Base-by-base conservation (phyloP, 2,113 vertebrate species). In the Mustela nigripes region DNA sequence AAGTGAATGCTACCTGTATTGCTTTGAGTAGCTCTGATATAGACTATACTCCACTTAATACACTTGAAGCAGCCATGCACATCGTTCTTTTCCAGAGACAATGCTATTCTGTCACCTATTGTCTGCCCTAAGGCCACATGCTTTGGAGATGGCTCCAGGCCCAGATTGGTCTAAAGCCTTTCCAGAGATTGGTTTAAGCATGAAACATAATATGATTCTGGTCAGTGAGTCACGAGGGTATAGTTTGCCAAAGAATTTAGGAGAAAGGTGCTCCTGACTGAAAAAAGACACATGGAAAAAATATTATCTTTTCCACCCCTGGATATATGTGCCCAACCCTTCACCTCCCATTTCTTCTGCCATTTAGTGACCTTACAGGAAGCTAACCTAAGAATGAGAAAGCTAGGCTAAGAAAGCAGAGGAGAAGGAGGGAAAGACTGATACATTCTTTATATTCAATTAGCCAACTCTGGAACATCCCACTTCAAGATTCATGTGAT, bases 1-100 rank as follows among this genome's bases (percentile, higher is more conserved):
- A 74, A 90, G 56, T 22, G 63, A 86, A 53, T 87, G 86, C 28
- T 48, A 39, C 42, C 65, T 89, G 22, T 83, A 87, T 50, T 78
- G 65, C 56, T 94, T 94, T 97, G 36, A 87, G 39, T 90, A 95
- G 96, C 36, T 94, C 79, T 87, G 36, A 89, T 53, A 80, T 11
- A 92, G 83, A 60, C 60, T 73, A 91, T 76, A 95, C 21, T 96
- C 81, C 42, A 92, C 42, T 96, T 62, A 94, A 53, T 53, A 80
- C 58, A 50, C 69, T 93, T 81, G 16, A 56, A 95, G 42, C 18
- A 92, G 76, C 58, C 39, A 39, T 58, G 31, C 12, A 92, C n/a
- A n/a, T 62, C 6, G 4, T 95, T 84, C 21, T 58, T 92, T 85
- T 89, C 89, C 50, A 62, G 22, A 89, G 16, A 12, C 82, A 53